These are phyloP conservation scores for Bolinopsis microptera DNA, from an alignment of 37 sponge, comb jelly and placozoan genomes.

Conservation along the genomic window DNA sequence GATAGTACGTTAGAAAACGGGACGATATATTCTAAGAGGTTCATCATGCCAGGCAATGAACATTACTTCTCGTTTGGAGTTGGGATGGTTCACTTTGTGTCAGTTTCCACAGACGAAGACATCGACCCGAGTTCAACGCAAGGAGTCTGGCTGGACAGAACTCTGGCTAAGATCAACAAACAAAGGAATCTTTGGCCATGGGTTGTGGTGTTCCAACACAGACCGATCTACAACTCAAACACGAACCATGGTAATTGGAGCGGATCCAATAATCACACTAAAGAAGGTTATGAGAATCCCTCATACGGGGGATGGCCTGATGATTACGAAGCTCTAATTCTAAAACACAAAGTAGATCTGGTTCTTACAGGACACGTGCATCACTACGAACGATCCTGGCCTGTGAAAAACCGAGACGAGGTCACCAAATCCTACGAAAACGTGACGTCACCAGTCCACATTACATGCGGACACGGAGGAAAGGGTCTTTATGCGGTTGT, in stretches of 20 bases:
- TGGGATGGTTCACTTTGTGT: constrained; percentile 65
- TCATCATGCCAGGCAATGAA: constrained; percentile 66
- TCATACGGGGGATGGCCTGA: constrained; percentile 5
- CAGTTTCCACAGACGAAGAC: constrained; percentile 63
- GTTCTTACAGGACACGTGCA: constrained; percentile 38
- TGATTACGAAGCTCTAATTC: not conserved
- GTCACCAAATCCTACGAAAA: not conserved
- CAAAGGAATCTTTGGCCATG: constrained; percentile 6
- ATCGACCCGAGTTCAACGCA: not conserved
- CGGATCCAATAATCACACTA: not conserved
- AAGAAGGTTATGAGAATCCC: not conserved
- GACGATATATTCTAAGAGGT: constrained; percentile 54
- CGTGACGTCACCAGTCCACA: constrained; percentile 21
- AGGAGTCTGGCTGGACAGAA: constrained; percentile 27
- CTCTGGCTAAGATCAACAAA: not conserved
- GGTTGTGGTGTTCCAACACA: constrained; percentile 67
- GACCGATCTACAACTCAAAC: constrained; percentile 64
- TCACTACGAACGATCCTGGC: constrained; percentile 27
- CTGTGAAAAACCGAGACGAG: not conserved
- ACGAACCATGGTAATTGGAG: constrained; percentile 59
- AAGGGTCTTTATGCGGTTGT: not conserved
- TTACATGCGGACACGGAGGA: constrained; percentile 33
- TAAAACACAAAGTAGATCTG: constrained; percentile 29
- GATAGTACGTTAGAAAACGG: constrained; percentile 63
- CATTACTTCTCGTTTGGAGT: constrained; percentile 35